Conservation (phyloP, 2,888 invertebrate genomes). For the Halictus ligatus region DNA sequence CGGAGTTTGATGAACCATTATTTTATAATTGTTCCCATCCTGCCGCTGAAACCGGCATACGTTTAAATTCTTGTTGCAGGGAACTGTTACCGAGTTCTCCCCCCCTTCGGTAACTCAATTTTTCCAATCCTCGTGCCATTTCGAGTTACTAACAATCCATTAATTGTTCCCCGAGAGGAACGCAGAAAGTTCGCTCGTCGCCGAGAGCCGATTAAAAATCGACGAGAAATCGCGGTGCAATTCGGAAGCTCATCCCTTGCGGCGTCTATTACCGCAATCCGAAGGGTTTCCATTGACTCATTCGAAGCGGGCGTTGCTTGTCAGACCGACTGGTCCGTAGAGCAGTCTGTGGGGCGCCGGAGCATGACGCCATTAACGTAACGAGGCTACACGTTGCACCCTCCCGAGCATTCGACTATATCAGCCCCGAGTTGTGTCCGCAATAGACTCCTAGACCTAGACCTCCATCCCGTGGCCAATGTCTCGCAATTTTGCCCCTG, state of each 20-base stretch:
- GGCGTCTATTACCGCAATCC: constrained; percentile 16
- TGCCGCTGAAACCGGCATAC: not conserved
- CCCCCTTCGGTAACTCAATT: no score
- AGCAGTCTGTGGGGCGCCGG: constrained; percentile 74
- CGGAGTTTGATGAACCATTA: not conserved
- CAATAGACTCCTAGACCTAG: constrained; percentile 75
- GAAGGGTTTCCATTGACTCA: constrained; percentile 54
- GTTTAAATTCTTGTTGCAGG: no score
- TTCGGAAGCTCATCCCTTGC: constrained; percentile 29
- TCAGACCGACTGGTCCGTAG: constrained; percentile 59
- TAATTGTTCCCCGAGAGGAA: no score
- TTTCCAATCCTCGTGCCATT: no score
- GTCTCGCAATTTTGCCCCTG: constrained; percentile 65
- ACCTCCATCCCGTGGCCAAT: constrained; percentile 66
- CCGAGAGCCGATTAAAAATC: no score
- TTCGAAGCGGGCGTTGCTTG: constrained; percentile 44
- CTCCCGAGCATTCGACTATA: constrained; percentile 70
- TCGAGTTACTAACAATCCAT: no score
- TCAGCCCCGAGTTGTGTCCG: constrained; percentile 69
- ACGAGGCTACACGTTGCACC: constrained; percentile 77
- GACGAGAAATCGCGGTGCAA: not conserved
- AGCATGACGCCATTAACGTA: constrained; percentile 79
- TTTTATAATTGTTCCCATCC: not conserved
- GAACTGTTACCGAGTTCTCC: no score
- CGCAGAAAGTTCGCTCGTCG: no score